Percentiles rank a stretch among this genome's conserved stretches.
Evolutionary conservation across 1,140 invertebrate genomes (phyloP).

Genomic region (Marisa cornuarietis): DNA sequence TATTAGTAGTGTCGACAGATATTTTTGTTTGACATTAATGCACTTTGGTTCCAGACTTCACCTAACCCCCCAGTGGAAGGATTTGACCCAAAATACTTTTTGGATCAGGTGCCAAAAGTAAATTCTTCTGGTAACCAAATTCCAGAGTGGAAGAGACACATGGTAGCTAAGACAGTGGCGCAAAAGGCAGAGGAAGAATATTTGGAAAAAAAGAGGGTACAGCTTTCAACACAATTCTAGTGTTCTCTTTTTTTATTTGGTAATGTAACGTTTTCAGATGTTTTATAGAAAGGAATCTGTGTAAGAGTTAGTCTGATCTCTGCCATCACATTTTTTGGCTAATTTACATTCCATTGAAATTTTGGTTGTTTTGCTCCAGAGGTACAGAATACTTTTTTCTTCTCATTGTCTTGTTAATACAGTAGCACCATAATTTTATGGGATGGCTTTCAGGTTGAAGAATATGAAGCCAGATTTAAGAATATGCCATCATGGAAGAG

Average conservation of each 20-base stretch:
- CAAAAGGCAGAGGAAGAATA: constrained; percentile 89
- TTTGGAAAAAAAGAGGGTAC: constrained; percentile 72
- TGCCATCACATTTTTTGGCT: too few relatives aligned
- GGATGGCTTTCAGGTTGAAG: constrained; percentile 71
- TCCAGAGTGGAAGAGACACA: constrained; percentile 92
- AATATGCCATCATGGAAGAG: constrained; percentile 93
- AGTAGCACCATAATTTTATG: neutral
- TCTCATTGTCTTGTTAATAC: neutral
- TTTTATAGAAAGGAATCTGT: too few relatives aligned
- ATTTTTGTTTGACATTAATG: neutral
- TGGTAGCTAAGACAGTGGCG: constrained; percentile 91
- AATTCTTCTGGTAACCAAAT: constrained; percentile 89
- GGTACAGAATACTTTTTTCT: neutral
- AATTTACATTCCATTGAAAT: neutral
- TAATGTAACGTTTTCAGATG: neutral
- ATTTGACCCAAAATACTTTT: constrained; percentile 48
- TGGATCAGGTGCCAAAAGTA: constrained; percentile 83
- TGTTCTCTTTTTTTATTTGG: neutral
- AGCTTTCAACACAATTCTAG: neutral
- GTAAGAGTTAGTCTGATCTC: too few relatives aligned
- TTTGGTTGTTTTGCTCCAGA: neutral
- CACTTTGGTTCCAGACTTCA: neutral
- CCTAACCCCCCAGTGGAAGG: constrained; percentile 25
- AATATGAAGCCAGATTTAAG: constrained; percentile 84
- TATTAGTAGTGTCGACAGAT: neutral